Base-by-base conservation (phyloP, 1,140 invertebrate species). In the Monochamus saltuarius region DNA sequence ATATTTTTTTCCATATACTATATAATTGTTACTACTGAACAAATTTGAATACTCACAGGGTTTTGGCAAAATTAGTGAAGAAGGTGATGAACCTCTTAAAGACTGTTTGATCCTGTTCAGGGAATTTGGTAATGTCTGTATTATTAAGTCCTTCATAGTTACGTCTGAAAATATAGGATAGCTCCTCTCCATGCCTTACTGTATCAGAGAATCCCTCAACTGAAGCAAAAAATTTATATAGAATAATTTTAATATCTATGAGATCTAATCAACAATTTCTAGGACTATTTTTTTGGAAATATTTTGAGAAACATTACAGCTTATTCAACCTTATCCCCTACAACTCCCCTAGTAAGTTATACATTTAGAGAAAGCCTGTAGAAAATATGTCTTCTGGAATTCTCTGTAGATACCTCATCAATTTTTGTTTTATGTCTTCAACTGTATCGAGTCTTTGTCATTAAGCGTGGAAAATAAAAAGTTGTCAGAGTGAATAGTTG, bases 31-130 rank as follows among this genome's bases (percentile, higher is more conserved):
- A 39, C 37, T 10, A 39, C 9, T 9, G 8, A 38, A 9, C 8
- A 0, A 19, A 17, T 14, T 11, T 46, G 14, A 46, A 35, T 17
- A 59, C 57, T 61, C 54, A 61, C 59, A 46, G 47, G 29, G 54
- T 55, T 47, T 61, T 61, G 13, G 59, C 59, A 40, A 61, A 61
- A 22, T 61, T 46, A 34, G 59, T 56, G 13, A 22, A 61, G 11
- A 61, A 22, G 29, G 6, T 54, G 19, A 56, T 50, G 3, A 61
- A 10, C 19, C 59, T 46, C 17, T 61, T 49, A 3, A 50, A 45
- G 22, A 52, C 52, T 9, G 50, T 11, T 53, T 49, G 38, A 34
- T 64, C 62, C 17, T 14, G 34, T 53, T 42, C 46, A 1, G 62
- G 57, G 36, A 53, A 64, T 35, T 51, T 56, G 14, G 57, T 51